phyloP scores from a whole-genome alignment of 2,888 invertebrate genomes.

The Acleris literana region DNA sequence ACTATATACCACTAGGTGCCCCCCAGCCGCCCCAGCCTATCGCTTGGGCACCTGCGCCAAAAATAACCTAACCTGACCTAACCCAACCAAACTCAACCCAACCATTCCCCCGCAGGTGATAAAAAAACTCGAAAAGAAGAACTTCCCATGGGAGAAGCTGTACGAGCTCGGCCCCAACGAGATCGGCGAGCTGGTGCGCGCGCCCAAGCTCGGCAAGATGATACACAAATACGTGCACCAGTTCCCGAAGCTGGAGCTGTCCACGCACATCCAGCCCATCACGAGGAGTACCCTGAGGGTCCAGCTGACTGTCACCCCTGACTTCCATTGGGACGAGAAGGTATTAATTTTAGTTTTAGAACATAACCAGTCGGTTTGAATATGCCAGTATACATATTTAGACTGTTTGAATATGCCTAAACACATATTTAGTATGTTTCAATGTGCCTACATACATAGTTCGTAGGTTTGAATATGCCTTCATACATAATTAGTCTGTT shows the following conservation, averaged over 20 bases:
- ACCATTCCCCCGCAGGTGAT: slow-evolving; percentile 76
- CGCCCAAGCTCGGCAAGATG: slow-evolving; percentile 95
- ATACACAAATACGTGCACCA: slow-evolving; percentile 98
- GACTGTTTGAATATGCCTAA: too few species aligned
- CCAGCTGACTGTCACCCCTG: slow-evolving; percentile 98
- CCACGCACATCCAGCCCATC: slow-evolving; percentile 99
- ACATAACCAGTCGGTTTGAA: too few species aligned
- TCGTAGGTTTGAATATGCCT: slow-evolving; percentile 55
- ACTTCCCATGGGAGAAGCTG: slow-evolving; percentile 95
- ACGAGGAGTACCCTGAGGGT: slow-evolving; percentile 96
- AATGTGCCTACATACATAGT: too few species aligned
- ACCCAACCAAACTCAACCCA: slow-evolving; percentile 26
- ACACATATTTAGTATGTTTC: too few species aligned
- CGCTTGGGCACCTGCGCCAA: too few species aligned
- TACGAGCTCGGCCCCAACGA: slow-evolving; percentile 99
- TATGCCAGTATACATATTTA: too few species aligned
- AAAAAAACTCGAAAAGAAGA: slow-evolving; percentile 99
- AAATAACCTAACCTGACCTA: too few species aligned
- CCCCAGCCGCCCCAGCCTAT: too few species aligned
- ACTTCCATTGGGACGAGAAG: slow-evolving; percentile 99
- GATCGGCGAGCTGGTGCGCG: slow-evolving; percentile 94
- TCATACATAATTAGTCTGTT: too few species aligned
- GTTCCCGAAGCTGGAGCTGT: slow-evolving; percentile 97
- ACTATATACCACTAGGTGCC: too few species aligned
- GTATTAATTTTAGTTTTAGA: slow-evolving; percentile 54